Base-by-base conservation (phyloP, 2,888 invertebrate genomes). In the Pocota personata region DNA sequence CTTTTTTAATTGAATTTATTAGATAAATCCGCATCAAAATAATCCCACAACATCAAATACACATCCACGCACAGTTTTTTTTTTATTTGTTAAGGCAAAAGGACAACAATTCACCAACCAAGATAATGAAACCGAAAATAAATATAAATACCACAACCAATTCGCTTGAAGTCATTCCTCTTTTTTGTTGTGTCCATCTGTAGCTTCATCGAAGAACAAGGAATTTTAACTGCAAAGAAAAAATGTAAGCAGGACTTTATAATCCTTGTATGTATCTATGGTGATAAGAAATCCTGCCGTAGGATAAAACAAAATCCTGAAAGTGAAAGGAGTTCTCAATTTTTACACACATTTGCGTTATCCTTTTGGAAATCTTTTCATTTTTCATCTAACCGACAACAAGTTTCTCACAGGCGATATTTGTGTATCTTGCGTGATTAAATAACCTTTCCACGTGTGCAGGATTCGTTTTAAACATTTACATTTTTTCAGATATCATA, bases 351-450 rank as follows among this genome's bases (percentile, higher is more conserved):
- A 50, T 69, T 69, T 76, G 67, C 67, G 67, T 52, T 67, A 58
- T 76, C 66, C 58, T 71, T 58, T 67, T 50, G 27, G 12, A 60
- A 55, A 58, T 40, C 30, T 21, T 40, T 24, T 67, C 32, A 48
- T 16, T 58, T 48, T 77, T 66, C 75, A 75, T 66, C 55, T 64
- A 12, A 66, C 75, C 73, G 73, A 64, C 73, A 43, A 12, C 10
- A 55, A 40, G 12, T 24, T 3, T 60, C 32, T 12, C 7, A 16
- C 0, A 43, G 16, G 12, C 14, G 19, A 66, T 66, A n/a, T 50
- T 66, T 66, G 57, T 76, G 58, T 60, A 27, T 21, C 32, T 58
- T 58, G 19, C 32, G 30, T 57, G 66, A 55, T 40, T 66, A 37
- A 62, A 75, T 21, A 69, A 62, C 55, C 55, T 55, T 27, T 48